Evolutionary conservation across 2,888 invertebrate genomes (phyloP).

Genomic region (Athalia circularis): DNA sequence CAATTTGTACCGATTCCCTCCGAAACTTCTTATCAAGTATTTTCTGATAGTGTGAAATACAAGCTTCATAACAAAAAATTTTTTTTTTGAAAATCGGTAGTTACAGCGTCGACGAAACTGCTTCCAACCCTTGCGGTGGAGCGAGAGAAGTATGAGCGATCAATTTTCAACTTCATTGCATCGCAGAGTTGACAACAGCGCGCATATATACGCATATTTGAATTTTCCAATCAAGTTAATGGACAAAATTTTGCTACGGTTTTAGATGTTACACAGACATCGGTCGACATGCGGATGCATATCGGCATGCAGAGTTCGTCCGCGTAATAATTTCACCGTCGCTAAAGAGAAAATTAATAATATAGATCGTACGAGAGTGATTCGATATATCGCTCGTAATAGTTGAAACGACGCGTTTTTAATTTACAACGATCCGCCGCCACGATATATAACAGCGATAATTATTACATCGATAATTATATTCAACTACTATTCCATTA

Average conservation of each 20-base stretch:
- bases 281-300: neutral
- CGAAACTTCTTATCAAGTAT: too few relatives aligned
- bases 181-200: slow-evolving; percentile 8
- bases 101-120: too few relatives aligned
- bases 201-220: neutral
- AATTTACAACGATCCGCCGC: too few relatives aligned
- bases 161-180: slow-evolving; percentile 11
- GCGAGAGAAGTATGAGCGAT: neutral
- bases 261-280: neutral
- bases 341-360: neutral
- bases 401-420: too few relatives aligned
- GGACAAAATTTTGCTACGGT: neutral
- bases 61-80: too few relatives aligned
- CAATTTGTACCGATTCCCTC: too few relatives aligned
- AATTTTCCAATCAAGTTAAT: slow-evolving; percentile 28
- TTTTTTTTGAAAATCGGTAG: too few relatives aligned
- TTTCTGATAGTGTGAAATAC: too few relatives aligned
- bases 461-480: too few relatives aligned
- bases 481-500: too few relatives aligned
- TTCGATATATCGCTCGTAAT: neutral
- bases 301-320: neutral
- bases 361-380: neutral
- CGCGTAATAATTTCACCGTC: neutral
- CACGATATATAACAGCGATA: too few relatives aligned
- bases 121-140: neutral